These are phyloP conservation scores for Sarcophaga rosellei DNA, from an alignment of 2,888 invertebrate species.

Conservation along the genomic window DNA sequence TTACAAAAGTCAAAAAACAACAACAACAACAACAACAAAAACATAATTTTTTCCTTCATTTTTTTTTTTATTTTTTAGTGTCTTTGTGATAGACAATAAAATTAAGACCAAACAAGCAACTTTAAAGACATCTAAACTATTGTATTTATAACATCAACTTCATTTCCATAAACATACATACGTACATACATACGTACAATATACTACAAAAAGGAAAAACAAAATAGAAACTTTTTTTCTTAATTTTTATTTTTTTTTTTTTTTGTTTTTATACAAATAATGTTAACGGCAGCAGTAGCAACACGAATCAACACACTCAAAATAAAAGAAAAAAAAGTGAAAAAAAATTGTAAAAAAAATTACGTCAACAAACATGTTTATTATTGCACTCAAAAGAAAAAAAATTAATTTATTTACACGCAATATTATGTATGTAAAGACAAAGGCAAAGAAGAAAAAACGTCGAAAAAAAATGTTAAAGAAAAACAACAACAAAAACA, in stretches of 20 bases:
- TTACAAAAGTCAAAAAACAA: conserved; percentile 24
- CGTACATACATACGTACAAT: neutral
- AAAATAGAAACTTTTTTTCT: neutral
- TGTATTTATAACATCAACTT: too few species aligned
- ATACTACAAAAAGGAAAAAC: neutral
- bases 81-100: neutral
- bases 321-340: conserved; percentile 22
- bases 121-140: neutral
- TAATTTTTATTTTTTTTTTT: too few species aligned
- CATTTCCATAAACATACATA: too few species aligned
- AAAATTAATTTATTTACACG: conserved; percentile 47
- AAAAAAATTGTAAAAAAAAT: conserved; percentile 46
- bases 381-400: conserved; percentile 59
- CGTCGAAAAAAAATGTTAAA: neutral
- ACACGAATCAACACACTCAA: conserved; percentile 6
- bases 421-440: conserved; percentile 52
- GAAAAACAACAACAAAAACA: conserved; percentile 1
- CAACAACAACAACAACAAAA: conserved; percentile 32
- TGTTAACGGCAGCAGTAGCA: conserved; percentile 35
- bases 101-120: conserved; percentile 5
- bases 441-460: neutral
- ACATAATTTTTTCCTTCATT: conserved; percentile 14
- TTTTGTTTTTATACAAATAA: neutral
- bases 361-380: conserved; percentile 67
- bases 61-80: too few species aligned